Conservation (phyloP, 1,140 invertebrate genomes). For the Amyelois transitella region DNA sequence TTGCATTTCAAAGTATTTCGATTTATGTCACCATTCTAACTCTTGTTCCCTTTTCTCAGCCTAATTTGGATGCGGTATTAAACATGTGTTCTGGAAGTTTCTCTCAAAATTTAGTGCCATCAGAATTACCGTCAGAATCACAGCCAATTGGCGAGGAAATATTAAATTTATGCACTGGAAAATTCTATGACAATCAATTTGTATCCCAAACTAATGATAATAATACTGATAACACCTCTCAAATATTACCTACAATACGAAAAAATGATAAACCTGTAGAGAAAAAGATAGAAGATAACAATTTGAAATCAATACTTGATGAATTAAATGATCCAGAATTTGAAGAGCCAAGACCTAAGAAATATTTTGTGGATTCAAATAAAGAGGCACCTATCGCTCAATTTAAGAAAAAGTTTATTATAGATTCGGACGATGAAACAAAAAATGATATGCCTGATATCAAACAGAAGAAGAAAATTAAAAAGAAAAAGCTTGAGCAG, state of each 20-base stretch:
- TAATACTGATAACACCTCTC: not conserved
- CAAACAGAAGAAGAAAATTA: slow-evolving; percentile 45
- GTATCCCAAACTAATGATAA: slow-evolving; percentile 32
- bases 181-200: slow-evolving; percentile 62
- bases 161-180: slow-evolving; percentile 50
- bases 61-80: slow-evolving; percentile 33
- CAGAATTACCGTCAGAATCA: slow-evolving; percentile 28
- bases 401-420: slow-evolving; percentile 53
- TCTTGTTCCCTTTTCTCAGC: too few species aligned
- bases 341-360: slow-evolving; percentile 41
- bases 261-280: slow-evolving; percentile 17
- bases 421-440: slow-evolving; percentile 72
- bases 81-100: slow-evolving; percentile 31
- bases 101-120: slow-evolving; percentile 27
- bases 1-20: too few species aligned
- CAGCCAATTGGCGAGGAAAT: slow-evolving; percentile 53
- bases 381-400: slow-evolving; percentile 17
- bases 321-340: slow-evolving; percentile 51
- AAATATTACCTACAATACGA: not conserved
- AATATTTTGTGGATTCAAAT: slow-evolving; percentile 35
- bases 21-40: too few species aligned
- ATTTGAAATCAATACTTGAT: slow-evolving; percentile 54
- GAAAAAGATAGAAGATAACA: slow-evolving; percentile 15
- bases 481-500: slow-evolving; percentile 51
- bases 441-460: slow-evolving; percentile 29